Evolutionary conservation across 35 echinoderm and acorn worm genomes (phyloP).

Genomic region (Stichopus chloronotus): DNA sequence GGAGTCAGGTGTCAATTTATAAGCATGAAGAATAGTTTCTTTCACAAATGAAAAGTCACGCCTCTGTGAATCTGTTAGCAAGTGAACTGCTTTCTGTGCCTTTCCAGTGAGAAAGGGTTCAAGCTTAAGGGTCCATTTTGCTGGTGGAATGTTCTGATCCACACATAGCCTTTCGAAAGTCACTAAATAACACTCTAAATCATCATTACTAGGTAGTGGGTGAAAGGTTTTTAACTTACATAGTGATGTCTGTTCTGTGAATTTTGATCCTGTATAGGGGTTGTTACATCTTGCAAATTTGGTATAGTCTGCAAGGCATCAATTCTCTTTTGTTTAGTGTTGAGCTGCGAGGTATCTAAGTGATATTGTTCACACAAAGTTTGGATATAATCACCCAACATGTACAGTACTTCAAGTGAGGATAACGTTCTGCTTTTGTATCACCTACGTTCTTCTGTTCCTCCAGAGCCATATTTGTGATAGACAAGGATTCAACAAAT

Average conservation of each 20-base stretch:
- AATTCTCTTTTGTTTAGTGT: background rate
- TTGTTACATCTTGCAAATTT: conserved; percentile 6
- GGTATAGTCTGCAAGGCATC: background rate
- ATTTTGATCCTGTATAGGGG: background rate
- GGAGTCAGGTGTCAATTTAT: conserved; percentile 27
- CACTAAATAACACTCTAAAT: conserved; percentile 16
- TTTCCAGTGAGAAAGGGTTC: conserved; percentile 30
- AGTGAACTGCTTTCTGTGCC: conserved; percentile 12
- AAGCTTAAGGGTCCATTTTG: conserved; percentile 1
- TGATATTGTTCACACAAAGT: conserved; percentile 11
- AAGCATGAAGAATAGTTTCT: conserved; percentile 28
- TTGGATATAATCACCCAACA: background rate
- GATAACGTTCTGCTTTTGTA: conserved; percentile 20
- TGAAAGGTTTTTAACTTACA: conserved; percentile 16
- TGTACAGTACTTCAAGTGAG: background rate
- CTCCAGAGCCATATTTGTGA: conserved; percentile 14
- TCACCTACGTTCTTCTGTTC: background rate
- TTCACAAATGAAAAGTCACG: conserved; percentile 14
- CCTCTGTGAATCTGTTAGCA: conserved; percentile 31
- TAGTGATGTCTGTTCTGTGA: conserved; percentile 16
- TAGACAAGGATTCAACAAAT: background rate
- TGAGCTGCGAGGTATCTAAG: background rate
- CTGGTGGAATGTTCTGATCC: conserved; percentile 1
- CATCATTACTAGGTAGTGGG: background rate
- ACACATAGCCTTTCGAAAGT: conserved; percentile 25